Evolutionary conservation across 1,140 invertebrate genomes (phyloP), one percentile per base, ranked within the genome.

Genomic region (Heliconius congener): DNA sequence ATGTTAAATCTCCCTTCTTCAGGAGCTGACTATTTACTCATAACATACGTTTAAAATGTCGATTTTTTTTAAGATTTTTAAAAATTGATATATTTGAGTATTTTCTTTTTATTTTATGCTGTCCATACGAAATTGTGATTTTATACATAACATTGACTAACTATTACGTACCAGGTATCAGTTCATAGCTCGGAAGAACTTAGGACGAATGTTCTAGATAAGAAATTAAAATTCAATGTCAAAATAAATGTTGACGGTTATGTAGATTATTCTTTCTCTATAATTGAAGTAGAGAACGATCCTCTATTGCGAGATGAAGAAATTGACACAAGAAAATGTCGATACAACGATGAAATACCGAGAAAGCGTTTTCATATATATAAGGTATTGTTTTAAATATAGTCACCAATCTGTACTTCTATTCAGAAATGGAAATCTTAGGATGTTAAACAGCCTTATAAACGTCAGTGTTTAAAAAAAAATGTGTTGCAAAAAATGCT

Each of bases 271-370:
- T 57, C 85, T 13, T 94, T 94, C 52, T 89, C 94, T 82, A 85
- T 95, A 8, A 84, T 91, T 8, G 95, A 96, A 84, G 94, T 95
- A 34, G 86, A 88, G 23, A 96, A 95, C 52, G 95, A 95, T 74
- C 86, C 90, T 1, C 83, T 88, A 18, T 87, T 96, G 16, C 82
- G 84, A 23, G 18, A 83, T 5, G 83, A 95, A 37, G 84, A 93
- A 27, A 81, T 95, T 0, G 73, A 87, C 9, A 87, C 92, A 72
- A 89, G 95, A 60, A 86, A 87, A 76, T 96, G 96, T 80, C 88
- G 95, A 23, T 96, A 95, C 84, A 86, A 91, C 0, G 57, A 92
- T 23, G 95, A 96, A 86, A 84, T 88, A 60, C 73, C 85, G 76
- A 74, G 79, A 87, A 60, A 84, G 73, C 77, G 81, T 88, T 19